Conservation (phyloP, 2,113 vertebrate genomes). For the Protomyctophum bolini region DNA sequence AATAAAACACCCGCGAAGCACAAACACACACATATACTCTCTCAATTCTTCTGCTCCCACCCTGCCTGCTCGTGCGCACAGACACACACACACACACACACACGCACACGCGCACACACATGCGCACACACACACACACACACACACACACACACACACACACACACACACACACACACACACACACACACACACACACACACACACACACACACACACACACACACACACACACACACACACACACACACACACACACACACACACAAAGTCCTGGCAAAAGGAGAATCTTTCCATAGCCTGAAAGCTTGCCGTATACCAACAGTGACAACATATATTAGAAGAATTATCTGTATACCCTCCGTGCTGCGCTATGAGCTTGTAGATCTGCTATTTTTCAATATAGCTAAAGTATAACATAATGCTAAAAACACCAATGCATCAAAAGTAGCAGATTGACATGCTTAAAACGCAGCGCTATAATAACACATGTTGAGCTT, state of each 20-base stretch:
- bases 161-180: not conserved
- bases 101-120: slow-evolving; percentile 1
- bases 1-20: slow-evolving; percentile 57
- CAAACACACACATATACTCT: slow-evolving; percentile 31
- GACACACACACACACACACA: slow-evolving; percentile 12
- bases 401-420: too few species aligned
- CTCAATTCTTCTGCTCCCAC: not conserved
- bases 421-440: too few species aligned
- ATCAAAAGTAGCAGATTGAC: too few species aligned
- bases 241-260: not conserved
- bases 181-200: slow-evolving; percentile 11
- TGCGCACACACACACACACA: slow-evolving; percentile 9
- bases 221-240: not conserved
- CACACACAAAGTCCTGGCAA: not conserved
- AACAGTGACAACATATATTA: too few species aligned
- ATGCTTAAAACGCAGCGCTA: too few species aligned
- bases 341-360: too few species aligned
- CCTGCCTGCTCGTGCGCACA: not conserved
- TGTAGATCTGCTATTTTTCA: too few species aligned
- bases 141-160: not conserved
- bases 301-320: too few species aligned
- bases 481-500: too few species aligned
- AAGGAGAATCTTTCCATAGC: too few species aligned
- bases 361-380: too few species aligned
- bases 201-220: slow-evolving; percentile 9